Conservation (phyloP, 2,113 vertebrate species). For the Pardalotus punctatus region DNA sequence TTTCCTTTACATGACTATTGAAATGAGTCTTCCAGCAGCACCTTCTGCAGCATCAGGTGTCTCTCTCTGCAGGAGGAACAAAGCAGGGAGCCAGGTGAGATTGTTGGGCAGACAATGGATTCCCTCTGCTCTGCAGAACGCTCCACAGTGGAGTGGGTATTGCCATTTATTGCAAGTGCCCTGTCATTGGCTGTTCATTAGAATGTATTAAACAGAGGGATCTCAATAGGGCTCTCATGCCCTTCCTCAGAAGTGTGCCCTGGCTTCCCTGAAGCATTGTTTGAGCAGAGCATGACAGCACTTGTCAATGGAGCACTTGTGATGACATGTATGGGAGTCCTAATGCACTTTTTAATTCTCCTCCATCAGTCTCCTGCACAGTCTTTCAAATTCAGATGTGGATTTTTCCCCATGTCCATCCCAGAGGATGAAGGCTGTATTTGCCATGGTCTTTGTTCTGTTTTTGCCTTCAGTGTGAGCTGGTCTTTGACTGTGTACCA, state of each 20-base stretch:
- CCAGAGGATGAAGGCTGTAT: background rate
- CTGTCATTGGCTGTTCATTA: background rate
- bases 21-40: slow-evolving; percentile 32
- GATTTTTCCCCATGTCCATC: background rate
- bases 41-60: background rate
- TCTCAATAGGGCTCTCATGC: background rate
- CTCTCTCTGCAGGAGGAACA: background rate
- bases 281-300: background rate
- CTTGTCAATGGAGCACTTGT: slow-evolving; percentile 16
- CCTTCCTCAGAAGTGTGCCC: background rate
- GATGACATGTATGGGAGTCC: background rate
- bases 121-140: accelerated
- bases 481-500: background rate
- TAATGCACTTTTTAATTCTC: slow-evolving; percentile 17
- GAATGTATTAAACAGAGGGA: background rate
- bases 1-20: slow-evolving; percentile 7
- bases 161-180: background rate
- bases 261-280: background rate
- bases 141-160: background rate
- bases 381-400: background rate
- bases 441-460: background rate
- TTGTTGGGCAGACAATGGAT: background rate
- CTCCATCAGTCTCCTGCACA: background rate
- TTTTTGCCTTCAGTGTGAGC: background rate
- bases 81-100: background rate